phyloP scores from a whole-genome alignment of 1,140 invertebrate genomes.

The Ruditapes philippinarum region DNA sequence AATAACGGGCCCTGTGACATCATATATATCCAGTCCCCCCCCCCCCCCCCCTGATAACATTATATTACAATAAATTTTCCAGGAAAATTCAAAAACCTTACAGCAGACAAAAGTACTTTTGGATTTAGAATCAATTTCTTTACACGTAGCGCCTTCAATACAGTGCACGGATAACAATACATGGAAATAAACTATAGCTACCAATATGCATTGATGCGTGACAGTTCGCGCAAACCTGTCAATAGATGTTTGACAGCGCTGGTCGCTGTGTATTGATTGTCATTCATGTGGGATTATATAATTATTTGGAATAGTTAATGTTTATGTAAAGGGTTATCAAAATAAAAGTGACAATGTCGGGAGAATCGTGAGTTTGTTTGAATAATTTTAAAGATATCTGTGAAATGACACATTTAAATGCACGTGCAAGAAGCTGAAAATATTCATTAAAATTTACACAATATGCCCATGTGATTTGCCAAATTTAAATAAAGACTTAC shows the following conservation, averaged over 20 bases:
- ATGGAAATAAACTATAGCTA: conserved; percentile 21
- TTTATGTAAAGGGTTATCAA: background rate
- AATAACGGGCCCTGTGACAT: too few relatives aligned
- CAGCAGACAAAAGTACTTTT: too few relatives aligned
- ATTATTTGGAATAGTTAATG: background rate
- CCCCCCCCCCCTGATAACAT: too few relatives aligned
- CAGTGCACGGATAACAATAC: background rate
- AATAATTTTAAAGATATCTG: too few relatives aligned
- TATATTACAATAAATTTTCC: too few relatives aligned
- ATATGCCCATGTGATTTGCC: too few relatives aligned
- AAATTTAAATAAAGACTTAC: too few relatives aligned
- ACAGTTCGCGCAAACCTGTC: conserved; percentile 43
- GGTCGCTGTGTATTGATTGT: conserved; percentile 43
- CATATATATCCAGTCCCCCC: too few relatives aligned
- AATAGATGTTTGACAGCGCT: conserved; percentile 32
- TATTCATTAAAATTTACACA: too few relatives aligned
- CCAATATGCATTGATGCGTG: conserved; percentile 6
- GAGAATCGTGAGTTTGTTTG: conserved; percentile 73
- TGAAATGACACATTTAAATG: background rate
- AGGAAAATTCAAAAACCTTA: too few relatives aligned
- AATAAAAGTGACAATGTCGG: conserved; percentile 65
- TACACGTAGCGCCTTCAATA: background rate
- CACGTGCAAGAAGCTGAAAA: too few relatives aligned
- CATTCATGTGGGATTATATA: background rate
- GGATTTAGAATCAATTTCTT: too few relatives aligned